Conservation (phyloP, 2,888 invertebrate species). For the Parelbella ahira region DNA sequence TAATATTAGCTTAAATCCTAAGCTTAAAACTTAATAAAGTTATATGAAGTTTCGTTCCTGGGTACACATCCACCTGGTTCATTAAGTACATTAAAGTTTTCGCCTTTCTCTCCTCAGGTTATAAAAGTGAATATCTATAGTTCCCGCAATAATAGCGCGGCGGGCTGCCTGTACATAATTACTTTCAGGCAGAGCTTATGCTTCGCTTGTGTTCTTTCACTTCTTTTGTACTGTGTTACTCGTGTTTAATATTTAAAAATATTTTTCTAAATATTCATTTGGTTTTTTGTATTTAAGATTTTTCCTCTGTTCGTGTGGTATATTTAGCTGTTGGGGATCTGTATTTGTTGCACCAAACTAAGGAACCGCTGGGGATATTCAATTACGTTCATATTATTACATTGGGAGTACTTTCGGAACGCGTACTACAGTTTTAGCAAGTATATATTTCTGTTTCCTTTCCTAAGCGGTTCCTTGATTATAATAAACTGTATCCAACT, state of each 20-base stretch:
- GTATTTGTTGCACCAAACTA: too few species aligned
- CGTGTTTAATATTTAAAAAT: not conserved
- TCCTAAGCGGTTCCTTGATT: too few species aligned
- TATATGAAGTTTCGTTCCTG: constrained; percentile 9
- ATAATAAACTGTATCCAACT: too few species aligned
- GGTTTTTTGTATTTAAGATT: not conserved
- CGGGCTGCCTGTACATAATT: constrained; percentile 8
- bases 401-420: too few species aligned
- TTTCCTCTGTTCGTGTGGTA: too few species aligned
- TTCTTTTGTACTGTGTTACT: not conserved
- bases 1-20: too few species aligned
- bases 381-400: too few species aligned
- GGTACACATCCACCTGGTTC: constrained; percentile 8
- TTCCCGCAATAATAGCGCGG: constrained; percentile 4
- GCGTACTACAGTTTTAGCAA: too few species aligned
- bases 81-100: constrained; percentile 12
- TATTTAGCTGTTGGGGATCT: too few species aligned
- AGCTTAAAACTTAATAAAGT: constrained; percentile 13
- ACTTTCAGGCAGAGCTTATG: constrained; percentile 3
- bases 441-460: too few species aligned
- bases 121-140: constrained; percentile 21
- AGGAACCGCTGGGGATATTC: too few species aligned
- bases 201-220: not conserved
- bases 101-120: constrained; percentile 10
- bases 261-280: not conserved